phyloP scores from a whole-genome alignment of 2,797 vertebrate genomes.

The Adelosebastes latens region DNA sequence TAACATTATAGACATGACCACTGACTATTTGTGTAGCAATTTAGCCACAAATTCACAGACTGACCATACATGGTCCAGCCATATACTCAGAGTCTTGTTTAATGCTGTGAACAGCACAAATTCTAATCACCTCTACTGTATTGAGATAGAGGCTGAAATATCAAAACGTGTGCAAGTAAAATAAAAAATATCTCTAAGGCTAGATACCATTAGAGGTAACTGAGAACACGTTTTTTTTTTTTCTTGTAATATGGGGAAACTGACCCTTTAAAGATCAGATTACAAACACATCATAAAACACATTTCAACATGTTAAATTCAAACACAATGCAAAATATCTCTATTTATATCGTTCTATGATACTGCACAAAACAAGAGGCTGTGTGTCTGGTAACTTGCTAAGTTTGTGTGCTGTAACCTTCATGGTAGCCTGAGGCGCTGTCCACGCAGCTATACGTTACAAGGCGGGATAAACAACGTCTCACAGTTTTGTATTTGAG shows the following conservation, averaged over 20 bases:
- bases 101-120: too few relatives aligned
- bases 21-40: too few relatives aligned
- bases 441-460: neutral
- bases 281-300: neutral
- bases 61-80: too few relatives aligned
- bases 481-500: constrained; percentile 21
- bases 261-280: neutral
- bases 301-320: neutral
- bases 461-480: neutral
- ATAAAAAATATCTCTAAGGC: neutral
- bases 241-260: neutral
- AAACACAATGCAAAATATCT: neutral
- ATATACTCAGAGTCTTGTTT: too few relatives aligned
- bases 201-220: neutral
- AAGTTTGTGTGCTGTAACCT: neutral
- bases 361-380: neutral
- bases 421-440: constrained; percentile 5
- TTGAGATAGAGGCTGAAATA: neutral
- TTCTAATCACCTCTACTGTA: neutral
- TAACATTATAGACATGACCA: too few relatives aligned
- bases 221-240: neutral
- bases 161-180: neutral
- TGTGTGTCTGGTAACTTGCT: neutral
- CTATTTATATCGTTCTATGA: neutral
- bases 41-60: too few relatives aligned